Conservation (phyloP, 2,113 vertebrate genomes). For the Eira barbara region DNA sequence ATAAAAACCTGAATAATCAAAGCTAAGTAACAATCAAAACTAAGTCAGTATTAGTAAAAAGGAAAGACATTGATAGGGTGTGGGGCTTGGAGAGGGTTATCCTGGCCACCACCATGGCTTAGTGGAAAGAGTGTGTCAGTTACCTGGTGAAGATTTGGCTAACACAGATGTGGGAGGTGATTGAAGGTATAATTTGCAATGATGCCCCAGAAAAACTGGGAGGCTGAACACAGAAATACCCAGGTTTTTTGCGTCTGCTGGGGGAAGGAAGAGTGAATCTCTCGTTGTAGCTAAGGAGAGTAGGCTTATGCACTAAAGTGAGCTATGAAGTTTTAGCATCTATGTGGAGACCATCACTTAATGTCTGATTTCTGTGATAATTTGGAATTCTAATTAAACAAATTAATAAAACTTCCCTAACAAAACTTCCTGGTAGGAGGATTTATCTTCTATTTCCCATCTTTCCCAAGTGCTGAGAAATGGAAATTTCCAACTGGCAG, state of each 20-base stretch:
- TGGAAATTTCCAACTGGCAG: not conserved
- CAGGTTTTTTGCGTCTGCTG: not conserved
- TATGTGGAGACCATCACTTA: not conserved
- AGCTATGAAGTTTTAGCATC: not conserved
- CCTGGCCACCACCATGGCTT: not conserved
- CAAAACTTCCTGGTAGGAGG: not conserved
- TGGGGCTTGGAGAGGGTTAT: not conserved
- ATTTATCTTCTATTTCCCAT: slow-evolving; percentile 11
- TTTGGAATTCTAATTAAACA: slow-evolving; percentile 27
- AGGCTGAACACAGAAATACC: not conserved
- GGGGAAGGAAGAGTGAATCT: not conserved
- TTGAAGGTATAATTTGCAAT: not conserved
- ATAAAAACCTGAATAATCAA: not conserved
- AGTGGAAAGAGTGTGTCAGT: not conserved
- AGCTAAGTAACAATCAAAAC: not conserved
- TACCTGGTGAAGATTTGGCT: not conserved
- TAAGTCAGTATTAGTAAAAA: not conserved
- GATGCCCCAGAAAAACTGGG: not conserved
- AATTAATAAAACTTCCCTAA: not conserved
- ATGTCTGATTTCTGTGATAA: not conserved
- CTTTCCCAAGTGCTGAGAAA: not conserved
- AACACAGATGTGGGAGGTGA: not conserved
- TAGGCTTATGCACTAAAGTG: not conserved
- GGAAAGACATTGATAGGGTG: not conserved
- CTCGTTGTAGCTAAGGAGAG: not conserved